phyloP scores from a whole-genome alignment of 2,113 vertebrate genomes.

The Orientallactaga bullata region DNA sequence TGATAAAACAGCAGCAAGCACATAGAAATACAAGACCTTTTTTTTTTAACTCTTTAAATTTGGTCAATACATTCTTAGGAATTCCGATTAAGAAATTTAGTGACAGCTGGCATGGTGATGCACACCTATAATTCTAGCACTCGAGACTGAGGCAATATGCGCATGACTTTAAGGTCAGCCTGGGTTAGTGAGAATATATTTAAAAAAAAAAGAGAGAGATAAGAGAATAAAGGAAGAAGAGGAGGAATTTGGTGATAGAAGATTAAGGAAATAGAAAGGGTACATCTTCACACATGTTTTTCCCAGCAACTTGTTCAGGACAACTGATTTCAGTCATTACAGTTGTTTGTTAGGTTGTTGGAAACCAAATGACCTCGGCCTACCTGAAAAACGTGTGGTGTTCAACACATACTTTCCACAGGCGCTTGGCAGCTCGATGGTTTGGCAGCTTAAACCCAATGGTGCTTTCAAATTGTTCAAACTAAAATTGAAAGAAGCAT shows the following conservation, averaged over 20 bases:
- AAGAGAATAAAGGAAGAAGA: background rate
- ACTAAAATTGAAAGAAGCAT: conserved; percentile 85
- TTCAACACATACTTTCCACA: conserved; percentile 99
- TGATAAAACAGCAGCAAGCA: background rate
- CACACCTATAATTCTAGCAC: background rate
- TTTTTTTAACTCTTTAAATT: background rate
- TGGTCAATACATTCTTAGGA: background rate
- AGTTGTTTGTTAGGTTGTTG: conserved; percentile 55
- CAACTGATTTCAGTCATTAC: background rate
- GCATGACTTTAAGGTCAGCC: background rate
- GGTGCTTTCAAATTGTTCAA: conserved; percentile 99
- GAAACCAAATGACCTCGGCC: conserved; percentile 27
- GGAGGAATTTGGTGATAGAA: background rate
- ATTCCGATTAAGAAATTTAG: background rate
- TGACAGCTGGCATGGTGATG: too few relatives aligned
- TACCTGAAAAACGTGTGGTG: conserved; percentile 99
- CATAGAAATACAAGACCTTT: background rate
- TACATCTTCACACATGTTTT: background rate
- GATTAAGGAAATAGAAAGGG: background rate
- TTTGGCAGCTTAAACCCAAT: conserved; percentile 99
- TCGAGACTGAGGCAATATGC: background rate
- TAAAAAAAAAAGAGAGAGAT: background rate
- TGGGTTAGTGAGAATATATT: background rate
- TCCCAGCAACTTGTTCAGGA: background rate
- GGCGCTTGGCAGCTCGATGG: conserved; percentile 96